Evolutionary conservation across 2,888 invertebrate species (phyloP).

Genomic region (Psylliodes chrysocephalus): DNA sequence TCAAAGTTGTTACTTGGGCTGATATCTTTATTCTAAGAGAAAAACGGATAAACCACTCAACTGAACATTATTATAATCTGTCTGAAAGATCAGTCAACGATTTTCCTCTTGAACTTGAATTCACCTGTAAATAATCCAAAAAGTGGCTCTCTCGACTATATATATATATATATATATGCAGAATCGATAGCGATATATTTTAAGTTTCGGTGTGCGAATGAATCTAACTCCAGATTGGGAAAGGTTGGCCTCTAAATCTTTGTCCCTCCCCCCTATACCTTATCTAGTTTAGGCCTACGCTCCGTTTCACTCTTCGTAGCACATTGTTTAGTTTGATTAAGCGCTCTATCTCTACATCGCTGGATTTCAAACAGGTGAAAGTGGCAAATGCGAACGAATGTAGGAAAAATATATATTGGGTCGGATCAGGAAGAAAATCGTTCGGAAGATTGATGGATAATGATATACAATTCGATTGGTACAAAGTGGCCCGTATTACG

Average conservation of each 20-base stretch:
- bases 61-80: no score
- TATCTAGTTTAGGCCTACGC: constrained; percentile 4
- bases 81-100: no score
- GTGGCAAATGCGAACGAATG: neutral
- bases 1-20: no score
- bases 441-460: neutral
- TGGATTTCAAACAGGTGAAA: constrained; percentile 9
- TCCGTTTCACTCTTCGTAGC: neutral
- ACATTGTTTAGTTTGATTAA: constrained; percentile 7
- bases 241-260: constrained; percentile 8
- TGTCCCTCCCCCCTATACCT: neutral
- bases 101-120: neutral
- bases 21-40: no score
- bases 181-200: constrained; percentile 5
- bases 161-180: no score
- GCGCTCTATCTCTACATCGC: neutral
- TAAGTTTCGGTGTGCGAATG: neutral
- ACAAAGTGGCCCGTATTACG: no score
- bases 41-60: no score
- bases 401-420: neutral
- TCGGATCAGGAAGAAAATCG: neutral
- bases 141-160: neutral
- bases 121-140: constrained; percentile 4
- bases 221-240: neutral
- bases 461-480: no score